phyloP scores from a whole-genome alignment of 2,113 vertebrate species.

The Diadophis punctatus region DNA sequence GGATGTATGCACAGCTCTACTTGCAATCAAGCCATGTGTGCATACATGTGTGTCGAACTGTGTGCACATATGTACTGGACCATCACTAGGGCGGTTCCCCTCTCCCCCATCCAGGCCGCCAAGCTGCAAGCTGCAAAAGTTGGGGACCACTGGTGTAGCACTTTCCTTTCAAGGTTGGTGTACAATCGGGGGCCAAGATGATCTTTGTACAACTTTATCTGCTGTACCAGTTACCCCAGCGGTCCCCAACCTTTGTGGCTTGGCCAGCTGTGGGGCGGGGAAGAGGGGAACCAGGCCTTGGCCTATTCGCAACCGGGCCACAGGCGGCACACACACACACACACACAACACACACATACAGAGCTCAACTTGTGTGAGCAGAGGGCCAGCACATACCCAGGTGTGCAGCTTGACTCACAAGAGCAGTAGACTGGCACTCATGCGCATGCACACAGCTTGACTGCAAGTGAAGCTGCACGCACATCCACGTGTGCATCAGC shows the following conservation, averaged over 20 bases:
- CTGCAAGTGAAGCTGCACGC: neutral
- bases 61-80: neutral
- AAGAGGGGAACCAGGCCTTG: neutral
- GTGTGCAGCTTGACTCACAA: neutral
- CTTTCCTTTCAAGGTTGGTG: neutral
- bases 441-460: neutral
- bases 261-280: neutral
- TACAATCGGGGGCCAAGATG: neutral
- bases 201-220: neutral
- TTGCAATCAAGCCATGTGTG: neutral
- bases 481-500: neutral
- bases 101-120: neutral
- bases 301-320: too few species aligned
- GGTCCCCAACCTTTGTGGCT: neutral
- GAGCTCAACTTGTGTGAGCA: too few species aligned
- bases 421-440: neutral
- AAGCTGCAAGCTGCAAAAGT: neutral
- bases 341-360: too few species aligned
- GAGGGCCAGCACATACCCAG: too few species aligned
- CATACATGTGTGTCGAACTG: too few species aligned
- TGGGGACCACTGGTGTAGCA: neutral
- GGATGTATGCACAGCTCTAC: too few species aligned
- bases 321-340: too few species aligned
- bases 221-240: neutral
- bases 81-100: neutral